Evolutionary conservation across 2,888 invertebrate genomes (phyloP).

Genomic region (Timema cristinae): DNA sequence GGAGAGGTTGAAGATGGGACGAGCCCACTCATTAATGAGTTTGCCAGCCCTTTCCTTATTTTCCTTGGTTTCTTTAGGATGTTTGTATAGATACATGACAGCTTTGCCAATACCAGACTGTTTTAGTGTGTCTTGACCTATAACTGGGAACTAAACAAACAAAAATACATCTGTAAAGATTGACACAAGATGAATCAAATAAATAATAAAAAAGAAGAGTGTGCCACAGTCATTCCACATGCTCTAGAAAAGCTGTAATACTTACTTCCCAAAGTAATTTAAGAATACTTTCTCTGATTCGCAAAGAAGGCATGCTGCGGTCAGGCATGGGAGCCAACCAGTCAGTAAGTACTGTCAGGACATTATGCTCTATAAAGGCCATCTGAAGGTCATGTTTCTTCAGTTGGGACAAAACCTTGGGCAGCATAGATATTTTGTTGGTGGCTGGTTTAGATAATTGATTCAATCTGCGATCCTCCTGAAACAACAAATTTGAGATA

Average conservation of each 20-base stretch:
- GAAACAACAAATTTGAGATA: conserved; percentile 31
- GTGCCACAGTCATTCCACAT: too few relatives aligned
- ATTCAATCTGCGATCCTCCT: conserved; percentile 88
- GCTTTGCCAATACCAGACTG: conserved; percentile 98
- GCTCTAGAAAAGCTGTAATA: neutral
- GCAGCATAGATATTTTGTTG: conserved; percentile 87
- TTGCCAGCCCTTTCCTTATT: conserved; percentile 88
- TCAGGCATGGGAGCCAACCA: conserved; percentile 99
- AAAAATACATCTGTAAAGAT: too few relatives aligned
- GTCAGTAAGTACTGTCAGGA: conserved; percentile 84
- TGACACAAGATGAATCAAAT: too few relatives aligned
- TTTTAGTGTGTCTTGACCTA: conserved; percentile 85
- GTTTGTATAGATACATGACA: conserved; percentile 98
- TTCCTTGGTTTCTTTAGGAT: conserved; percentile 92
- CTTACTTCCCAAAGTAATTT: conserved; percentile 72
- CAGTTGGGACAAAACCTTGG: conserved; percentile 83
- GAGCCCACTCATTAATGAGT: conserved; percentile 95
- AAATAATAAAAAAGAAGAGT: too few relatives aligned
- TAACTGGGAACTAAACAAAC: conserved; percentile 71
- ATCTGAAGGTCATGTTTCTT: conserved; percentile 93
- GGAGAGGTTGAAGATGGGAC: conserved; percentile 95
- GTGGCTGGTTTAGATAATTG: conserved; percentile 80
- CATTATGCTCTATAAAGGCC: conserved; percentile 95
- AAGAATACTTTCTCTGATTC: conserved; percentile 84
- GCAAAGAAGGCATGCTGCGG: conserved; percentile 89